Conservation (phyloP, 2,888 invertebrate species). For the Tholera decimalis region DNA sequence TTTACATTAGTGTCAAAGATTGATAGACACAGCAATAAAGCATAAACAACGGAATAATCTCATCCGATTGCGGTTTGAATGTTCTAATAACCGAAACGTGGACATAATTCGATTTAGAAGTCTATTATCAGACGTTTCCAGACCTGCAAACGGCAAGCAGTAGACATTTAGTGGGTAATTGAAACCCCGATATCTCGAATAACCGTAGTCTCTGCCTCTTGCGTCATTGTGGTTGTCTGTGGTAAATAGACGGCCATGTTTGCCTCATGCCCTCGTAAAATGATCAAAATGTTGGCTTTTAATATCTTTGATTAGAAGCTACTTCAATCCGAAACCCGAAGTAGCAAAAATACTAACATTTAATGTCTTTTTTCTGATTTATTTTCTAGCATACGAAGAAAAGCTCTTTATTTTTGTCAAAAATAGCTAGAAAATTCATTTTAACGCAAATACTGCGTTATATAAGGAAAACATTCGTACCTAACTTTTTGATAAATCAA, state of each 20-base stretch:
- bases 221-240: constrained; percentile 20
- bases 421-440: not conserved
- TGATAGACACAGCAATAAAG: constrained; percentile 1
- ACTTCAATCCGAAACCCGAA: not conserved
- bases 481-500: not conserved
- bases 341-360: not conserved
- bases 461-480: not conserved
- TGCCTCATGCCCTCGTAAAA: constrained; percentile 22
- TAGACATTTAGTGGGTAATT: constrained; percentile 34
- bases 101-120: constrained; percentile 14
- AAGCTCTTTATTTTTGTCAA: not conserved
- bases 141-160: not conserved
- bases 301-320: not conserved
- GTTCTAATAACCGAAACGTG: not conserved
- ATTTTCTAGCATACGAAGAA: too few relatives aligned
- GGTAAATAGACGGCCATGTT: constrained; percentile 4
- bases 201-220: not conserved
- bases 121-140: not conserved
- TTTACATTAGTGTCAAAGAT: not conserved
- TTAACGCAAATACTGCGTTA: not conserved
- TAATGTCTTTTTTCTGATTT: not conserved
- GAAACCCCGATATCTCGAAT: constrained; percentile 14
- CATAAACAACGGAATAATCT: not conserved
- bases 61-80: not conserved
- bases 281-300: constrained; percentile 15